These are phyloP conservation scores for Columbina picui DNA, from an alignment of 2,113 vertebrate genomes.

Conservation along the genomic window DNA sequence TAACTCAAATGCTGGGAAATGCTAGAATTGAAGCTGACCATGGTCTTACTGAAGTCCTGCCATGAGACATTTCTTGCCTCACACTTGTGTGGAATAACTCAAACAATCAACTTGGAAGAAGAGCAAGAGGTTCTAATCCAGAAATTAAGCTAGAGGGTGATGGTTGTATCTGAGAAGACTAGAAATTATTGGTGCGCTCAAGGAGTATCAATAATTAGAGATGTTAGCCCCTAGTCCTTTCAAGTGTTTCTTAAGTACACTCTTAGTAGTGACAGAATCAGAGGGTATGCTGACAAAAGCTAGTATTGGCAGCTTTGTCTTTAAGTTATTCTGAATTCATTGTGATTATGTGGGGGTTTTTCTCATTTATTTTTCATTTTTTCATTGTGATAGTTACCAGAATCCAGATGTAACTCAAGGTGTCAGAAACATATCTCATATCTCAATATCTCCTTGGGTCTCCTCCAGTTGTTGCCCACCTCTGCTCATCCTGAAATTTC, in stretches of 20 bases:
- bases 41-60: not conserved
- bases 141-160: not conserved
- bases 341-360: fast-evolving
- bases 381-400: not conserved
- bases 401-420: not conserved
- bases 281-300: not conserved
- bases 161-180: not conserved
- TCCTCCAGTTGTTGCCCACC: not conserved
- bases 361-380: not conserved
- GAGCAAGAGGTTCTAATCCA: not conserved
- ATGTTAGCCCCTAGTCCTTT: not conserved
- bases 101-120: not conserved
- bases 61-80: not conserved
- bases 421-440: not conserved
- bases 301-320: not conserved
- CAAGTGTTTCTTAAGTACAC: not conserved
- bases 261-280: not conserved
- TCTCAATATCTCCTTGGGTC: not conserved
- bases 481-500: not conserved
- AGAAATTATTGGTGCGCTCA: not conserved
- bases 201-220: not conserved
- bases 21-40: not conserved
- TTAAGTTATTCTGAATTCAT: not conserved
- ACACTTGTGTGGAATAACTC: not conserved
- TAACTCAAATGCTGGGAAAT: not conserved